Conservation (phyloP, 2,113 vertebrate genomes). For the Nicator chloris region DNA sequence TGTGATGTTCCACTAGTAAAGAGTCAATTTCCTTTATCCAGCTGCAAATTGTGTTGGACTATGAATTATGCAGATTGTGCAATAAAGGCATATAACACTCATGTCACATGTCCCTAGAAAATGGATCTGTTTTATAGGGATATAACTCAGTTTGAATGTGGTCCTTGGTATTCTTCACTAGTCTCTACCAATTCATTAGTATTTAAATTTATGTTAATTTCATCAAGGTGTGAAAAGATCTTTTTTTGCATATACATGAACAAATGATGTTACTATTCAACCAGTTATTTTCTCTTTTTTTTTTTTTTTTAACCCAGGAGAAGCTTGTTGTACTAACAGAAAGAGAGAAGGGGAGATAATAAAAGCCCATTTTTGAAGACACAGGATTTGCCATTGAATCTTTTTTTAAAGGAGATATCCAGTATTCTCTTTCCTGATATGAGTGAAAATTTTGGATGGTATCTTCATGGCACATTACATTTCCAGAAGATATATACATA, state of each 20-base stretch:
- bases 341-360: not conserved
- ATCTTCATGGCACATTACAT: not conserved
- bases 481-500: not conserved
- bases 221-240: slow-evolving; percentile 77
- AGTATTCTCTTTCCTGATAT: not conserved
- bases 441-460: not conserved
- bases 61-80: not conserved
- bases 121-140: slow-evolving; percentile 37
- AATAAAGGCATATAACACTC: slow-evolving; percentile 25
- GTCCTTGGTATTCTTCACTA: slow-evolving; percentile 57
- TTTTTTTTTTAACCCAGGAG: slow-evolving; percentile 3
- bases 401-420: not conserved
- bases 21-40: not conserved
- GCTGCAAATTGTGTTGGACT: not conserved
- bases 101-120: slow-evolving; percentile 40
- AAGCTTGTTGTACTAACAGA: slow-evolving; percentile 50
- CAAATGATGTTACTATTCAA: slow-evolving; percentile 69
- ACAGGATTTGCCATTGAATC: not conserved
- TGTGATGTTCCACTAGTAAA: not conserved
- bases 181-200: slow-evolving; percentile 67
- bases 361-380: not conserved
- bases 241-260: slow-evolving; percentile 79
- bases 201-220: slow-evolving; percentile 82
- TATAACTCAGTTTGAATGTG: slow-evolving; percentile 1
- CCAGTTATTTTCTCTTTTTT: not conserved